Base-by-base conservation (phyloP, 2,888 invertebrate species). In the Eupithecia abbreviata region DNA sequence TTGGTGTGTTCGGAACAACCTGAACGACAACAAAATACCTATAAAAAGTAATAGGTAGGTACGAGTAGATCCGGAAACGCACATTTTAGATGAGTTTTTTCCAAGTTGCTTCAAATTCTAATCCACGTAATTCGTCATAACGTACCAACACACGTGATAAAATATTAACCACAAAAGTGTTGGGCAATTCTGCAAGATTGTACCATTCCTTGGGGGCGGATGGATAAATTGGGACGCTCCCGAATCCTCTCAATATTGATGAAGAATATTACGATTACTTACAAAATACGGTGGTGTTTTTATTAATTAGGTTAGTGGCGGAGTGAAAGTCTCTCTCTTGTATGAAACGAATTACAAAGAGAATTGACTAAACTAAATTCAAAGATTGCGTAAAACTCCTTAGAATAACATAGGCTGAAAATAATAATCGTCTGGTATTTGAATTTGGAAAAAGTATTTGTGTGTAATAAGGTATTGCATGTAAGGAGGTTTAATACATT, bases 141-240 rank as follows among this genome's bases (percentile, higher is more conserved):
- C 47, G 18, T 13, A 30, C n/a, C 15, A n/a, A 55, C 43, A 4
- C n/a, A 45, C 45, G 45, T 66, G 42, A 45, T 73, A 62, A 73
- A 83, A 85, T 83, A 85, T 85, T 84, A 84, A 85, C 83, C 76
- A 80, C 81, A 82, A 83, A 85, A 83, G 85, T 86, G 85, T 85
- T 86, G 85, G 82, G 84, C 86, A 85, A 87, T 88, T 86, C 84
- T 81, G 83, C 81, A 82, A 86, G 86, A 89, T 89, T 88, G 88
- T 87, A 86, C 84, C 84, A 84, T 86, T 84, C 87, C 89, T 85
- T 79, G 62, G 78, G 84, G 85, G 83, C 80, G 78, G 82, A 84
- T 81, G 85, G 83, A 83, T 84, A 87, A 88, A 88, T 87, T 84
- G 86, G 75, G 79, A 47, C 62, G 66, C 15, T 66, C 18, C 66